Evolutionary conservation across 2,113 vertebrate genomes (phyloP), one percentile per base, ranked within the genome.

Genomic region (Edolisoma coerulescens): DNA sequence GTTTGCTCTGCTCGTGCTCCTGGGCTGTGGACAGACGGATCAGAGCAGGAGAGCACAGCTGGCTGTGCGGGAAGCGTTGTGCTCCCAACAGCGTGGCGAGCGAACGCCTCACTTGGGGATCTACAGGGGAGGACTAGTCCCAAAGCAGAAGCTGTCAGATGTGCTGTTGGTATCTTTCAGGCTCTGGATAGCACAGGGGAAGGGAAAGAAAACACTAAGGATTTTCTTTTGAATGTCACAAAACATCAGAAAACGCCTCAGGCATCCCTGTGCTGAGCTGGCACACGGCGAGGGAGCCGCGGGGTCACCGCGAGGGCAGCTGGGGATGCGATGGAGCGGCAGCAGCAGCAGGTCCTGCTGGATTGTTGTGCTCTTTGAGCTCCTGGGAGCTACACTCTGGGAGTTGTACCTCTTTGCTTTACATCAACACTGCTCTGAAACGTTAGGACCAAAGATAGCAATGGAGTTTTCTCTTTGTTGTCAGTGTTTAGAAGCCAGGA

Each of bases 41-140:
- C 10, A 21, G 89, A n/a, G 65, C 18, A 63, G 79, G 79, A 28
- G 16, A 24, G 47, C 75, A 27, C 35, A 76, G 71, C 71, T 65
- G 74, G 12, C 42, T 42, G 9, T 18, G 61, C 13, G 18, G 76
- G 68, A 20, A 42, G 35, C 63, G 10, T 4, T 4, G 10, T 15
- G 64, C 41, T 42, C 73, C 69, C 5, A 4, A 35, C 26, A 18
- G 59, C 2, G 1, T 1, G 42, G 63, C 0, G 0, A 32, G 49
- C n/a, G 15, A 42, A 17, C 14, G 2, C 24, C 73, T 47, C 47
- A 1, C 67, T 3, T 8, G 30, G 30, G 41, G 8, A 37, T 14
- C 54, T 21, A 0, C 49, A 44, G 77, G 16, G 11, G 35, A 87
- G 52, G 27, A 11, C 14, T 7, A 1, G 44, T 50, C 70, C 47